Conservation (phyloP, 2,113 vertebrate genomes). For the Motacilla tschutschensis region DNA sequence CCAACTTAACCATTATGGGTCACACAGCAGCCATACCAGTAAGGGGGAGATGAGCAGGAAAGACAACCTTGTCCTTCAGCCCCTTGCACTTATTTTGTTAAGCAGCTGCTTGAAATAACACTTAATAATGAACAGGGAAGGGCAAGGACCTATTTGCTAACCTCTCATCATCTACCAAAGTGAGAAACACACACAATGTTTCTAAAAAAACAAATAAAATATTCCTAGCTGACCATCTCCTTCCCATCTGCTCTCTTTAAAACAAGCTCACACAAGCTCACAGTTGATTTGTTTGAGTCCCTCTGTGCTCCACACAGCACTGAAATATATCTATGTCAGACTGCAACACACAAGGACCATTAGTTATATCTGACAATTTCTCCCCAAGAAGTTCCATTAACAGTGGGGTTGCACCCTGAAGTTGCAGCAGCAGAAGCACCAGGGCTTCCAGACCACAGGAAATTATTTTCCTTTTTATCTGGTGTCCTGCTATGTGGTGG, state of each 20-base stretch:
- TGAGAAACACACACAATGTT: neutral
- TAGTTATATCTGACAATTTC: constrained; percentile 9
- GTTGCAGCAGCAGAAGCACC: neutral
- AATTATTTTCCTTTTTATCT: neutral
- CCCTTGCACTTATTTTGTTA: neutral
- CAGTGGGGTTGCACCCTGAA: neutral
- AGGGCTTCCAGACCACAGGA: neutral
- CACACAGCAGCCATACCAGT: neutral
- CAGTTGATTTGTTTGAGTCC: neutral
- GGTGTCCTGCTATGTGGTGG: neutral
- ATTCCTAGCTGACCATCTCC: neutral
- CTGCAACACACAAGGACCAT: neutral
- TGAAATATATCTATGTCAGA: neutral
- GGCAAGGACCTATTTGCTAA: neutral
- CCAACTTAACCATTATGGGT: neutral
- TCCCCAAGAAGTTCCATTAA: neutral
- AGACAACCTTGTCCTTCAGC: neutral
- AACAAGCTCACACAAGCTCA: neutral
- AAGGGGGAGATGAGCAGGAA: neutral
- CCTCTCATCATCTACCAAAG: neutral
- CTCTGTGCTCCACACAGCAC: neutral
- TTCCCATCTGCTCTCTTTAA: neutral
- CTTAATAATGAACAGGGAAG: neutral
- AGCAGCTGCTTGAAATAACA: neutral
- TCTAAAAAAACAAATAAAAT: neutral